Conservation (phyloP, 2,888 invertebrate genomes). For the Imbricaverruca yamaguchii region DNA sequence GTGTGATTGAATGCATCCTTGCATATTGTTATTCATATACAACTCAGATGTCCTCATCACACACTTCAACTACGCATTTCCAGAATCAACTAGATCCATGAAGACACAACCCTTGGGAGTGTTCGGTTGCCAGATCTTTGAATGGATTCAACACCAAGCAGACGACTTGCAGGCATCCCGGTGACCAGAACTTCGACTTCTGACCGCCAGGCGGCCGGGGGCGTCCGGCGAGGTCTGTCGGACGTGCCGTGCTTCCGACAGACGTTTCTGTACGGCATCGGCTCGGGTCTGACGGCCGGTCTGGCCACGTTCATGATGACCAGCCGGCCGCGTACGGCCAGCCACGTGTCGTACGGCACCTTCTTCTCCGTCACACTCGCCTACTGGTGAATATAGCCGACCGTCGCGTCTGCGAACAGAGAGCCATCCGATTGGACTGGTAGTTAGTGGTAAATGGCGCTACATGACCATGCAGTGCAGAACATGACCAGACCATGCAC, state of each 20-base stretch:
- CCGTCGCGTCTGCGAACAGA: not conserved
- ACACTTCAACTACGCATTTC: too few relatives aligned
- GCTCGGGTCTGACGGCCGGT: slow-evolving; percentile 59
- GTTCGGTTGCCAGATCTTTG: too few relatives aligned
- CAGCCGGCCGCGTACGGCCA: slow-evolving; percentile 55
- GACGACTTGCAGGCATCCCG: too few relatives aligned
- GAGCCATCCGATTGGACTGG: too few relatives aligned
- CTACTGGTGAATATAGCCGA: slow-evolving; percentile 52
- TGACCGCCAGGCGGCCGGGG: not conserved
- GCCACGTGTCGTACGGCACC: slow-evolving; percentile 57
- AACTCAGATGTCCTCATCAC: too few relatives aligned
- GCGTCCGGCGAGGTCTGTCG: slow-evolving; percentile 56
- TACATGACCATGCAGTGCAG: not conserved
- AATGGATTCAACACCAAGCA: too few relatives aligned
- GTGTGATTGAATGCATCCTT: too few relatives aligned
- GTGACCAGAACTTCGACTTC: not conserved
- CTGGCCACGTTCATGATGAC: slow-evolving; percentile 63
- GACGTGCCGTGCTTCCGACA: slow-evolving; percentile 73
- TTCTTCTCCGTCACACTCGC: slow-evolving; percentile 56
- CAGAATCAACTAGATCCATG: too few relatives aligned
- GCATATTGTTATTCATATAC: too few relatives aligned
- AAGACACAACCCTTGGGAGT: too few relatives aligned
- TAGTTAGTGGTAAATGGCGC: too few relatives aligned
- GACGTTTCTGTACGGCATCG: slow-evolving; percentile 65
- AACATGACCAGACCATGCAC: too few relatives aligned